Conservation (phyloP, 2,797 vertebrate genomes). For the Menidia menidia region DNA sequence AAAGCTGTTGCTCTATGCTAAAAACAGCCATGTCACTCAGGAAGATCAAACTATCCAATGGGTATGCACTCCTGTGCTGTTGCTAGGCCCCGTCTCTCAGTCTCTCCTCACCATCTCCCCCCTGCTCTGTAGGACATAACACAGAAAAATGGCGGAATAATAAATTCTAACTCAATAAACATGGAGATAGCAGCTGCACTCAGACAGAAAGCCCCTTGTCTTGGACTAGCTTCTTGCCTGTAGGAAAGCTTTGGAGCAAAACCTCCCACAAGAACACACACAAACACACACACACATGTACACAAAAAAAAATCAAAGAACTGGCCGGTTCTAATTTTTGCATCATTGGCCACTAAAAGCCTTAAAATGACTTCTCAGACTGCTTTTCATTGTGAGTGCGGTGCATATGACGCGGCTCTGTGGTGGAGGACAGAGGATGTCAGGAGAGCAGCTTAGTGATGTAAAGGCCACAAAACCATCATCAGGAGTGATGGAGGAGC, state of each 20-base stretch:
- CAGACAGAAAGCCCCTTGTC: conserved; percentile 80
- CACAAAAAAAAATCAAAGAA: conserved; percentile 7
- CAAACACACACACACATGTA: conserved; percentile 10
- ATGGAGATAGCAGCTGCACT: conserved; percentile 80
- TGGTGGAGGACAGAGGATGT: conserved; percentile 22
- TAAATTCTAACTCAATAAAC: conserved; percentile 85
- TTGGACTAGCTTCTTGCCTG: conserved; percentile 54
- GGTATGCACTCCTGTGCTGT: conserved; percentile 77
- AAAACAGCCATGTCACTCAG: conserved; percentile 80
- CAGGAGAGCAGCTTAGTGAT: conserved; percentile 47
- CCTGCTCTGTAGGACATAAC: conserved; percentile 78
- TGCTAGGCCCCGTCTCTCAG: conserved; percentile 77
- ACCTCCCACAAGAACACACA: conserved; percentile 32
- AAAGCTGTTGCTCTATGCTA: conserved; percentile 77
- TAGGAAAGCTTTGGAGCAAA: conserved; percentile 51
- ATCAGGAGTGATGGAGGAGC: conserved; percentile 44
- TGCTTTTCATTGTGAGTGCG: conserved; percentile 11
- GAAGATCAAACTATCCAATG: conserved; percentile 83
- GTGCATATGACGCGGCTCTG: conserved; percentile 34
- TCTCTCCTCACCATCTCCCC: conserved; percentile 63
- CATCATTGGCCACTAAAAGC: conserved; percentile 25
- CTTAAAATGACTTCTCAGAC: conserved; percentile 27
- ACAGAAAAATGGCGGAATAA: conserved; percentile 84
- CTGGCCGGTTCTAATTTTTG: conserved; percentile 39
- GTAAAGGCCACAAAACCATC: conserved; percentile 37